Base-by-base conservation (phyloP, 2,797 vertebrate genomes). In the Phoxinus dragarum region DNA sequence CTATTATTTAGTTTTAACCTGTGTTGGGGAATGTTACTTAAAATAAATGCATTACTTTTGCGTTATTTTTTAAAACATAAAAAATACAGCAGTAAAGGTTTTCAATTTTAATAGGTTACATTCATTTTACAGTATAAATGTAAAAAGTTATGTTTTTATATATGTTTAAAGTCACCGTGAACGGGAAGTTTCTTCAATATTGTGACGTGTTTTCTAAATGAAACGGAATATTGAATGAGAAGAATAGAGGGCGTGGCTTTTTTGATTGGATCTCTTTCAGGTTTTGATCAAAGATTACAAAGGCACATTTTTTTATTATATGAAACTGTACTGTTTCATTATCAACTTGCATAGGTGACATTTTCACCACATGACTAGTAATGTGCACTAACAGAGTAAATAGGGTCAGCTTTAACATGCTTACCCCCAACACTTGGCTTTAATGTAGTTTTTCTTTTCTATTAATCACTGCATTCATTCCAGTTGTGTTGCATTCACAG, bases 401-500 rank as follows among this genome's bases (percentile, higher is more conserved):
- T 61, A 5, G 59, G 11, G 11, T 14, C 5, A 64, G 31, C 27
- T 64, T 61, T 31, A 27, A 14, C 56, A 61, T 31, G 59, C 59
- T 31, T 31, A 27, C n/a, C 76, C 80, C n/a, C 52, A 81, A 72
- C 80, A 59, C 80, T 82, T 73, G 54, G 6, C 69, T 44, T 73
- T n/a, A 14, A 66, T 27, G 10, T 52, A 40, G 44, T 21, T 21
- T 59, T 56, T 72, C n/a, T 52, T 72, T 71, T 23, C 61, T 67
- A 7, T 27, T 19, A 72, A 59, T 61, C 19, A 72, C 38, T 59
- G n/a, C n/a, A 72, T 34, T 61, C 0, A 6, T 44, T 44, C 34
- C 11, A 47, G 27, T 16, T 73, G 47, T 72, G 21, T 44, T 82
- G 61, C 59, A 31, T 79, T 79, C 64, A 66, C 77, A 47, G n/a